These are phyloP conservation scores for Quadriops clusia DNA, from an alignment of 2,888 invertebrate genomes.

Conservation along the genomic window DNA sequence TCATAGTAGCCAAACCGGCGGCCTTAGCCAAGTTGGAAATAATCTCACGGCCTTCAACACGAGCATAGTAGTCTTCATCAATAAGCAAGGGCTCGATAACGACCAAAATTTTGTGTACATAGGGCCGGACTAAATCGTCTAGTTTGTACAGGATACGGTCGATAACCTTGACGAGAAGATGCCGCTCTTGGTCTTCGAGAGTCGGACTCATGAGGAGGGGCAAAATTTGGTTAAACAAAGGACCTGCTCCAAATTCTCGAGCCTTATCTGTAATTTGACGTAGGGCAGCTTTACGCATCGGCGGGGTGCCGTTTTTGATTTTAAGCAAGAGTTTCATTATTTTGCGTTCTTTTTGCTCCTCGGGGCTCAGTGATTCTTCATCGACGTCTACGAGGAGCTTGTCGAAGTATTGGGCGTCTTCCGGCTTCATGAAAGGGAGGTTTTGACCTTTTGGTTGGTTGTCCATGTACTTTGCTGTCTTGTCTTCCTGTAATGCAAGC, in stretches of 20 bases:
- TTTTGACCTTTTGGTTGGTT: constrained; percentile 94
- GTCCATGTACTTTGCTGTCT: constrained; percentile 79
- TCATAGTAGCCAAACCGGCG: constrained; percentile 98
- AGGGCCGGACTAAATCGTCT: constrained; percentile 96
- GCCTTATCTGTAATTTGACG: constrained; percentile 98
- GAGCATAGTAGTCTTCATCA: constrained; percentile 99
- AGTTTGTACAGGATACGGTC: constrained; percentile 96
- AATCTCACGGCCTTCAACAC: constrained; percentile 98
- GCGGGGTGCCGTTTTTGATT: constrained; percentile 99
- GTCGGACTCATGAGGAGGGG: constrained; percentile 99
- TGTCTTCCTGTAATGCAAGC: no score
- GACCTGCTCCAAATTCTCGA: constrained; percentile 95
- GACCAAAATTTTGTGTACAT: constrained; percentile 98
- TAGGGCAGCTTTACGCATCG: constrained; percentile 96
- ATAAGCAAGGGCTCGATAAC: constrained; percentile 97
- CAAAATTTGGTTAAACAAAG: constrained; percentile 96
- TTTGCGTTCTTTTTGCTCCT: constrained; percentile 96
- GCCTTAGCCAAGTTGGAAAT: constrained; percentile 99
- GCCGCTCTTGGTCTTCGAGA: constrained; percentile 96
- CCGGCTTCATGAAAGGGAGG: constrained; percentile 97
- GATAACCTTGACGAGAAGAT: constrained; percentile 96
- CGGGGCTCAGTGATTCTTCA: constrained; percentile 87
- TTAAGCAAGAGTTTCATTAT: constrained; percentile 97
- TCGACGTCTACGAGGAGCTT: constrained; percentile 96
- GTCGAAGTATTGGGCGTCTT: constrained; percentile 99